Conservation (phyloP, 2,888 invertebrate species). For the Galerucella nymphaeae region DNA sequence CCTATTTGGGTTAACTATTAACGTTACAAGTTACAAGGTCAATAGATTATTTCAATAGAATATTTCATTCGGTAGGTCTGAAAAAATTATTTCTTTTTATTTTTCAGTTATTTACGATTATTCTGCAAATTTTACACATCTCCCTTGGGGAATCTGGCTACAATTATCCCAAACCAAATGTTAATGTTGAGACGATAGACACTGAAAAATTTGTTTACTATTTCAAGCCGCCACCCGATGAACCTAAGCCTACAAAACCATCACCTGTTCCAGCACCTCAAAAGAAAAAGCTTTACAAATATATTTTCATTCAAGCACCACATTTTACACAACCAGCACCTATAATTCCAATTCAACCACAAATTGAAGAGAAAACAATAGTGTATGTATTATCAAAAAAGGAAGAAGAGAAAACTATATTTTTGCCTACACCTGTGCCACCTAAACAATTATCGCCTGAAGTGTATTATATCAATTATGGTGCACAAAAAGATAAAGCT, state of each 20-base stretch:
- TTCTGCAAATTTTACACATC: not conserved
- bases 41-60: no score
- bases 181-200: not conserved
- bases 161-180: not conserved
- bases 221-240: constrained; percentile 66
- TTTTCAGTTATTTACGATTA: not conserved
- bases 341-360: constrained; percentile 79
- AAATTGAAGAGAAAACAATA: constrained; percentile 87
- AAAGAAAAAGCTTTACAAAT: constrained; percentile 81
- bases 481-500: constrained; percentile 71
- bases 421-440: constrained; percentile 80
- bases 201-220: constrained; percentile 1
- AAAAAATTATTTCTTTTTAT: not conserved
- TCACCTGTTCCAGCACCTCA: constrained; percentile 77
- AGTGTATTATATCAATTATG: constrained; percentile 90
- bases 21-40: no score
- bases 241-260: constrained; percentile 71
- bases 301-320: constrained; percentile 83
- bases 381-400: constrained; percentile 91
- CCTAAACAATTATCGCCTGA: constrained; percentile 90
- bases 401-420: constrained; percentile 84
- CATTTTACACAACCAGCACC: constrained; percentile 72
- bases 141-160: not conserved
- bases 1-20: no score
- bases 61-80: no score